Evolutionary conservation across 2,113 vertebrate species (phyloP).

Genomic region (Diadophis punctatus): DNA sequence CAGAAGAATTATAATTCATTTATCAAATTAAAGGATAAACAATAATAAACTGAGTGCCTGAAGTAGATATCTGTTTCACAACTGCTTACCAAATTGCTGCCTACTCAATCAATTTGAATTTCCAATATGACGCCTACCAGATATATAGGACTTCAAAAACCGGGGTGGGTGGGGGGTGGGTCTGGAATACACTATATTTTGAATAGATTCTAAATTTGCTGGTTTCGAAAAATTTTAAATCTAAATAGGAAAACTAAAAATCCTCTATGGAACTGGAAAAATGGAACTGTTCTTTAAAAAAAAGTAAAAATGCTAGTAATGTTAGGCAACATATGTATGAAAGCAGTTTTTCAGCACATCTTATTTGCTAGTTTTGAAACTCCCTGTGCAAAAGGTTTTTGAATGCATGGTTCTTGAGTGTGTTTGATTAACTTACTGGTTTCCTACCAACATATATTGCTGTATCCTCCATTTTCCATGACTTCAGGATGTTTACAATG

Average conservation of each 20-base stretch:
- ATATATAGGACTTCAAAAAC: background rate
- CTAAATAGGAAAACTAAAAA: background rate
- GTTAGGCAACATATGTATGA: background rate
- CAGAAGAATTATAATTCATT: background rate
- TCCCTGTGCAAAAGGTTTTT: background rate
- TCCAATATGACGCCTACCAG: background rate
- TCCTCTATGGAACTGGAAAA: background rate
- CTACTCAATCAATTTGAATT: background rate
- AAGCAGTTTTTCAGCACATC: background rate
- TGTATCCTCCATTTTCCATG: background rate
- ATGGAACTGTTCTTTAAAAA: background rate
- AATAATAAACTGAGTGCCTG: background rate
- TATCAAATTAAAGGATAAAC: background rate
- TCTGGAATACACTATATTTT: background rate
- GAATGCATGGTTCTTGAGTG: background rate
- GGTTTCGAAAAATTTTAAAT: background rate
- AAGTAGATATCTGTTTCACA: background rate
- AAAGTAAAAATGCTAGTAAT: background rate
- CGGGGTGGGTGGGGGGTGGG: no score
- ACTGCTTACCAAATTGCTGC: background rate
- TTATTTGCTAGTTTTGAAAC: background rate
- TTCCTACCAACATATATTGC: background rate
- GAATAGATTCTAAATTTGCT: background rate
- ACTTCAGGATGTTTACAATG: background rate
- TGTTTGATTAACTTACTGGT: background rate